phyloP scores from a whole-genome alignment of 2,113 vertebrate genomes.

The Amblyornis subalaris region DNA sequence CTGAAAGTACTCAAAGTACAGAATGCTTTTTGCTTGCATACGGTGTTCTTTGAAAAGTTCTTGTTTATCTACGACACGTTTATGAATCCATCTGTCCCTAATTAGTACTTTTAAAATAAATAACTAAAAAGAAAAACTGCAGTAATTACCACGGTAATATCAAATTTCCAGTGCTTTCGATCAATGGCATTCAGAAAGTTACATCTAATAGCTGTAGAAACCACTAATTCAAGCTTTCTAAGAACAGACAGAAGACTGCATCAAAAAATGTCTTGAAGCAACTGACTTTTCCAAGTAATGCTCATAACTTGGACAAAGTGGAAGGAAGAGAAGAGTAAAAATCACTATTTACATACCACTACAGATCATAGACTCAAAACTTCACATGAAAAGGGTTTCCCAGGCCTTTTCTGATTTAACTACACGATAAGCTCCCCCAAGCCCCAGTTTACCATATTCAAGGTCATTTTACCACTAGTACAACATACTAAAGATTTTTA shows the following conservation, averaged over 20 bases:
- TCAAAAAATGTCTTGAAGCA: not conserved
- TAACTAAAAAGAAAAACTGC: not conserved
- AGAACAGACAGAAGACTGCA: not conserved
- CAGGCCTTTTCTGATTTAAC: not conserved
- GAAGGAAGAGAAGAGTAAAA: not conserved
- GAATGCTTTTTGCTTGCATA: not conserved
- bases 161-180: not conserved
- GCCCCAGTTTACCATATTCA: constrained; percentile 39
- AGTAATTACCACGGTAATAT: not conserved
- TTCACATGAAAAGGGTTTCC: not conserved
- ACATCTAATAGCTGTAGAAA: not conserved
- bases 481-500: not conserved
- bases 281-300: not conserved
- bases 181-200: not conserved
- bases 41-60: not conserved
- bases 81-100: not conserved
- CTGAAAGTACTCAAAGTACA: not conserved
- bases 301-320: not conserved
- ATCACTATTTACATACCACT: not conserved
- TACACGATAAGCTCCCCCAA: not conserved
- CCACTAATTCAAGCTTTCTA: not conserved
- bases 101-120: not conserved
- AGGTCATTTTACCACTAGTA: constrained; percentile 63
- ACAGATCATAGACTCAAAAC: not conserved
- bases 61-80: not conserved